Conservation (phyloP, 1,140 invertebrate species). For the Delia radicum region DNA sequence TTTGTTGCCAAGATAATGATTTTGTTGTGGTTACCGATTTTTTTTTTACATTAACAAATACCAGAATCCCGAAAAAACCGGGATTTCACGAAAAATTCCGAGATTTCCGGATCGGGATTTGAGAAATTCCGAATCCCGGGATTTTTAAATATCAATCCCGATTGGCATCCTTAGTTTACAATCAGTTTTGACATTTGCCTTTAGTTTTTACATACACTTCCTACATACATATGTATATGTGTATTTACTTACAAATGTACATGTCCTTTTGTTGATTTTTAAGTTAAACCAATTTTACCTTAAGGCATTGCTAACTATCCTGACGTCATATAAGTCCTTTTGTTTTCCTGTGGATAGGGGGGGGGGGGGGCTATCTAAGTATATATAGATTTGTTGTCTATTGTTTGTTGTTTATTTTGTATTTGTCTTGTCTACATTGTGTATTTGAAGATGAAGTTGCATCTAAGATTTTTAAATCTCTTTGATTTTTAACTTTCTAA, state of each 20-base stretch:
- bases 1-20: no score
- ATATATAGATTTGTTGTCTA: neutral
- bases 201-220: neutral
- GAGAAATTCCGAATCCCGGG: no score
- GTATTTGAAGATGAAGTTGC: neutral
- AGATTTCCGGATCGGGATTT: no score
- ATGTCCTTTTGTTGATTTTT: slow-evolving; percentile 20
- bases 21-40: no score
- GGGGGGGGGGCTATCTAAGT: no score
- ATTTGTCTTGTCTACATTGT: neutral
- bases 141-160: no score
- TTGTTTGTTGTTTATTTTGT: neutral
- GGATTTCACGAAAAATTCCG: no score
- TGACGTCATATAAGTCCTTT: slow-evolving; percentile 14
- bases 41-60: no score
- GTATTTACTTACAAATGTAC: neutral
- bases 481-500: no score
- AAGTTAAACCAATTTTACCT: slow-evolving; percentile 21
- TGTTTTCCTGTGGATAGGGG: neutral
- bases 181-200: slow-evolving; percentile 10
- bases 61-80: no score
- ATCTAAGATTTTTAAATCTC: neutral
- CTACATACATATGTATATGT: neutral
- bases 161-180: no score
- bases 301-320: neutral